Evolutionary conservation across 2,113 vertebrate genomes (phyloP).

Genomic region (Micronycteris hirsuta): DNA sequence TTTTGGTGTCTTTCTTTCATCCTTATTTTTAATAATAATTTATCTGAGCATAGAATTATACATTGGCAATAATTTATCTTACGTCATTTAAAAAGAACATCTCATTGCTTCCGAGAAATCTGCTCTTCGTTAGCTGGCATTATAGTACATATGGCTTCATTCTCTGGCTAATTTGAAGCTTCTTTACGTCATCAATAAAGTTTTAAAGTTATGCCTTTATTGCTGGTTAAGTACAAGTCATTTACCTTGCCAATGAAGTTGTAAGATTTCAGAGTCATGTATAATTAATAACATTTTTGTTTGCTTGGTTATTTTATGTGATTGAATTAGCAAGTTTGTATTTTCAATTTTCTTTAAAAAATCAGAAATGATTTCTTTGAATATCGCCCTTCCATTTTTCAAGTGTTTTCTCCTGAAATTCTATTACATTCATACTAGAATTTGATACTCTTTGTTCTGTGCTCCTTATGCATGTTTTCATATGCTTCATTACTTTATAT

Average conservation of each 20-base stretch:
- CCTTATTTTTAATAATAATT: neutral
- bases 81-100: neutral
- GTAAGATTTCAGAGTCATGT: neutral
- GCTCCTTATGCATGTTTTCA: neutral
- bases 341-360: neutral
- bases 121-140: neutral
- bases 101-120: neutral
- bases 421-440: neutral
- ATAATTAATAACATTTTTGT: neutral
- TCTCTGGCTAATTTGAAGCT: neutral
- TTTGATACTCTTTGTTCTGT: neutral
- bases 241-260: too few relatives aligned
- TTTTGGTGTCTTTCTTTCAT: neutral
- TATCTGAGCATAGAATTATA: neutral
- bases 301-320: neutral
- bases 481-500: neutral
- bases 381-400: neutral
- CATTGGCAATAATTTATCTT: neutral
- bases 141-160: neutral
- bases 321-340: neutral
- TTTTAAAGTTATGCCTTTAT: neutral
- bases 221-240: too few relatives aligned
- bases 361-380: neutral
- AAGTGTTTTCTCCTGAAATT: neutral
- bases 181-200: neutral